These are phyloP conservation scores for Brachyhypopomus gauderio DNA, from an alignment of 2,113 vertebrate genomes.

Conservation along the genomic window DNA sequence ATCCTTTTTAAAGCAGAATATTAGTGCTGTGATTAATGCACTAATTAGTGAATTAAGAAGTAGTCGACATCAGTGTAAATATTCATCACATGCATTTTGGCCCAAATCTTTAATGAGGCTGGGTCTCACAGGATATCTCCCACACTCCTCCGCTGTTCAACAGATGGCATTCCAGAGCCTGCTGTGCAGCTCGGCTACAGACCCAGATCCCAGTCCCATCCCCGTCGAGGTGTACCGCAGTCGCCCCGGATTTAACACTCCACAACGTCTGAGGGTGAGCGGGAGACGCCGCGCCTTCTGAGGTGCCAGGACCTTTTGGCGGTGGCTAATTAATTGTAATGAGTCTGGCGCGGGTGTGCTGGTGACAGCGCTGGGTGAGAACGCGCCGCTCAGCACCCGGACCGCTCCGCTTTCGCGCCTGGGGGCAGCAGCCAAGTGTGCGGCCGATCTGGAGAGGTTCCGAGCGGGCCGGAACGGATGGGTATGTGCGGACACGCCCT, in stretches of 20 bases:
- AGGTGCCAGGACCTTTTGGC: constrained; percentile 72
- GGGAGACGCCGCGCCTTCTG: constrained; percentile 62
- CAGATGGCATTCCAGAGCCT: constrained; percentile 45
- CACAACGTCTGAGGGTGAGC: constrained; percentile 57
- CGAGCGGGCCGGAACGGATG: too few relatives aligned
- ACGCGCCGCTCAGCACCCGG: constrained; percentile 29
- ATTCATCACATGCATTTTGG: constrained; percentile 25
- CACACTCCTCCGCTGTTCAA: constrained; percentile 19
- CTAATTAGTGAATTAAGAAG: constrained; percentile 4
- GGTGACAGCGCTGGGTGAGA: constrained; percentile 59
- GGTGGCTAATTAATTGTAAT: constrained; percentile 74
- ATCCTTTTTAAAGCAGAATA: background rate
- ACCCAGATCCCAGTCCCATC: constrained; percentile 25
- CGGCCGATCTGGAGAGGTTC: too few relatives aligned
- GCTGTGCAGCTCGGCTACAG: constrained; percentile 3
- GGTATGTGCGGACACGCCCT: constrained; percentile 67
- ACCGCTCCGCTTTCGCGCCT: constrained; percentile 41
- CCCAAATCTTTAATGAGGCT: constrained; percentile 35
- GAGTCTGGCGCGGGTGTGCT: constrained; percentile 59
- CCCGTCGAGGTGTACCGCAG: constrained; percentile 45
- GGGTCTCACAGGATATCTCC: constrained; percentile 27
- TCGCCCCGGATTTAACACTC: constrained; percentile 61
- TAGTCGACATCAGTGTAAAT: constrained; percentile 22
- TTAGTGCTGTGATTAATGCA: constrained; percentile 3
- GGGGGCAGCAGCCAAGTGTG: too few relatives aligned